Base-by-base conservation (phyloP, 1,140 invertebrate genomes). In the Belonocnema kinseyi region DNA sequence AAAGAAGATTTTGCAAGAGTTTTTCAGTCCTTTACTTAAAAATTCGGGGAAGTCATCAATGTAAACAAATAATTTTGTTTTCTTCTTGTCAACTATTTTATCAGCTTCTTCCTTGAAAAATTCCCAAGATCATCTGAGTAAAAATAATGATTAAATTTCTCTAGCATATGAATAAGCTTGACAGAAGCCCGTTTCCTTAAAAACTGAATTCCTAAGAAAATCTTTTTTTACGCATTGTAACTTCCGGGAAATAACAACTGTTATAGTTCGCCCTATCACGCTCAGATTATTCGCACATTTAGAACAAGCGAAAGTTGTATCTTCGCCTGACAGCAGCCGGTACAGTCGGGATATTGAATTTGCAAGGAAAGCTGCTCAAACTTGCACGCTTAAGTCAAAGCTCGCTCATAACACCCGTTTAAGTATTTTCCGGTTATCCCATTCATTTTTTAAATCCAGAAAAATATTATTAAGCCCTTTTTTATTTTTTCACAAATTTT, bases 231-330 rank as follows among this genome's bases (percentile, higher is more conserved):
- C 13, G 26, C 12, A 5, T 0, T 16, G 58, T 5, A 61, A 61
- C 26, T n/a, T 66, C 3, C 33, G 14, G 4, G 33, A 16, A 66
- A 46, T 11, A 56, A 56, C 58, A 1, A 40, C 61, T 66, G 61
- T 33, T 14, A 66, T n/a, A 66, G 33, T 66, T 40, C n/a, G 8
- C n/a, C 26, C n/a, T 40, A 66, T 40, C 26, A 46, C 40, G 61
- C 61, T 66, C 61, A 21, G 40, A 66, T 66, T 66, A 66, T 40
- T 66, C 61, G 61, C 61, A 46, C 33, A 66, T 66, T 66, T 40
- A 66, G 40, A 33, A 33, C 26, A n/a, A 40, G 26, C 61, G 61
- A 33, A 66, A 66, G 61, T 66, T 40, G 61, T 66, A 66, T 66
- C 61, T 66, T 66, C 21, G 61, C 16, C 61, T 66, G 61, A 46